Conservation (phyloP, 2,888 invertebrate species). For the Itoplectis maculator region DNA sequence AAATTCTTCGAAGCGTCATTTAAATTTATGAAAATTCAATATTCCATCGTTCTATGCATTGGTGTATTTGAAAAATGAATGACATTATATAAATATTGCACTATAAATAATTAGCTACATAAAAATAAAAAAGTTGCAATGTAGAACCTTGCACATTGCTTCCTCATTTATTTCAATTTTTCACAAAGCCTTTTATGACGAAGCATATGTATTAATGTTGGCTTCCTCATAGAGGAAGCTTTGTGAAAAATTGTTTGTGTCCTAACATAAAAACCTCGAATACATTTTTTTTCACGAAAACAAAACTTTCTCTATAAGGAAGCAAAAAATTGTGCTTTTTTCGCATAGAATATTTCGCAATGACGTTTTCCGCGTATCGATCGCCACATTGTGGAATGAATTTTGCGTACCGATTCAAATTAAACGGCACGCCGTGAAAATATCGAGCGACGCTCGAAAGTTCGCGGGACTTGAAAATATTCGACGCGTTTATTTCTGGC, state of each 20-base stretch:
- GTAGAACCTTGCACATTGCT: too few relatives aligned
- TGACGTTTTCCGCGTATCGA: neutral
- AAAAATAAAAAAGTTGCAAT: neutral
- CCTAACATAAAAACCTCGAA: too few relatives aligned
- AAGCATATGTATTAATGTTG: too few relatives aligned
- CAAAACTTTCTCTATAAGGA: too few relatives aligned
- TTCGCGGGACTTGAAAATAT: constrained; percentile 54
- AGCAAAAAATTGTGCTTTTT: too few relatives aligned
- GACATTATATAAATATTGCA: neutral
- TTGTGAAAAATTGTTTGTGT: too few relatives aligned
- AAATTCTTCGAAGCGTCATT: neutral
- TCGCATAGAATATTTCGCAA: neutral
- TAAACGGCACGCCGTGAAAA: neutral
- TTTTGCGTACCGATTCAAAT: constrained; percentile 2
- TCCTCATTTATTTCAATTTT: too few relatives aligned
- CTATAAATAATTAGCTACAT: neutral
- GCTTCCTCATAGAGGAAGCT: too few relatives aligned
- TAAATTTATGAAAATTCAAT: neutral
- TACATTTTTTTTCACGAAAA: too few relatives aligned
- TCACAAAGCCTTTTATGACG: too few relatives aligned
- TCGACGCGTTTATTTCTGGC: constrained; percentile 58
- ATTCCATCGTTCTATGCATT: neutral
- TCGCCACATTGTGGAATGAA: neutral
- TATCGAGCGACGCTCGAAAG: constrained; percentile 23
- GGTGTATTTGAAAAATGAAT: neutral